Percentiles rank a stretch among this genome's conserved stretches.
Evolutionary conservation across 2,888 invertebrate species (phyloP).

Genomic region (Pomacea canaliculata): DNA sequence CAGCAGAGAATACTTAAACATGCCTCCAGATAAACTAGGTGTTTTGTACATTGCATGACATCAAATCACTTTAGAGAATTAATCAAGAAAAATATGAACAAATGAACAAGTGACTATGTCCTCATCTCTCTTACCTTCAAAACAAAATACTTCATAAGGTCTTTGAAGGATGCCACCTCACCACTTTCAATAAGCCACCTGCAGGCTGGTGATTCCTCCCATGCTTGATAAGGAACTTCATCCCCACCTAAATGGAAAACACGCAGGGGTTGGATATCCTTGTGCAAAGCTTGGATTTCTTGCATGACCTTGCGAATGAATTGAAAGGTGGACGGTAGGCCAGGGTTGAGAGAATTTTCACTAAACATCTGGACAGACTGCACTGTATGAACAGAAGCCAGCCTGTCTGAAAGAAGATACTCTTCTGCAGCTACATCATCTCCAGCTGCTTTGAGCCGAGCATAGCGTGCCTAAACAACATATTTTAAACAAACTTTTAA

Average conservation of each 20-base stretch:
- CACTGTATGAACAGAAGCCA: conserved; percentile 20
- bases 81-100: too few relatives aligned
- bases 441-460: conserved; percentile 38
- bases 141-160: conserved; percentile 37
- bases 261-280: conserved; percentile 52
- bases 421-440: conserved; percentile 37
- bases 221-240: conserved; percentile 59
- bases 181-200: conserved; percentile 32
- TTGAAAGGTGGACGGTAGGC: conserved; percentile 57
- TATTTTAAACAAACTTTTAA: not conserved
- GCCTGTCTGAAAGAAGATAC: conserved; percentile 29
- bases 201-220: conserved; percentile 60
- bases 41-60: too few relatives aligned
- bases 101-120: too few relatives aligned
- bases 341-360: conserved; percentile 66
- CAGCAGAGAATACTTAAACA: too few relatives aligned
- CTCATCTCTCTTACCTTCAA: conserved; percentile 6
- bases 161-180: conserved; percentile 26
- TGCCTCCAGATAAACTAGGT: too few relatives aligned
- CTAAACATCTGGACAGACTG: conserved; percentile 61
- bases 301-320: conserved; percentile 61
- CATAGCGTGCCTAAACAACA: conserved; percentile 41
- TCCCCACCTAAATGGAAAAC: conserved; percentile 66
- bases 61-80: too few relatives aligned
- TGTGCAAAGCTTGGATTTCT: conserved; percentile 50